A percentile compares a stretch with the other conserved stretches of the same genome.
Evolutionary conservation across 2,888 invertebrate species (phyloP).

Genomic region (Ennomos erosarius): DNA sequence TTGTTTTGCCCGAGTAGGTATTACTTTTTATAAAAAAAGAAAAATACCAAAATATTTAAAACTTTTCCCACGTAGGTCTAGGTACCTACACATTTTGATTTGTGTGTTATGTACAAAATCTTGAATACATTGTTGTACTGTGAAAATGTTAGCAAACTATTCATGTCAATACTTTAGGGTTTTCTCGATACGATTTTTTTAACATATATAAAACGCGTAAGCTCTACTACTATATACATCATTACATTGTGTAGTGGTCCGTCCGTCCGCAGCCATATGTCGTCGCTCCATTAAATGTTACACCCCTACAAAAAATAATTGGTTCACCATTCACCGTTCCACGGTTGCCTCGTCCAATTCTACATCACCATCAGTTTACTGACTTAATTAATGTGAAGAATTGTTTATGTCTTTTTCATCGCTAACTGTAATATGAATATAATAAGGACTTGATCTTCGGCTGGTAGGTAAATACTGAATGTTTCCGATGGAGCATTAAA

Average conservation of each 20-base stretch:
- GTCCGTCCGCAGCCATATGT: slow-evolving; percentile 65
- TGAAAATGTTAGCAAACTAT: no score
- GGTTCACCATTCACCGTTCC: slow-evolving; percentile 70
- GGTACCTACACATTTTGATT: no score
- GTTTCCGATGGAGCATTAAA: no score
- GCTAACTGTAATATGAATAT: slow-evolving; percentile 6
- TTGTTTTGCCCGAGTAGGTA: not conserved
- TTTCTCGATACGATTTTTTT: no score
- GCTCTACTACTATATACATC: slow-evolving; percentile 9
- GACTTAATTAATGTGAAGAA: slow-evolving; percentile 46
- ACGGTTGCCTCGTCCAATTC: slow-evolving; percentile 64
- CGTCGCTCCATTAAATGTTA: slow-evolving; percentile 71
- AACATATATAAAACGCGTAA: not conserved
- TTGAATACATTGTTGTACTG: no score
- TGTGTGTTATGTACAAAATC: no score
- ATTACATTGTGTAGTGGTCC: slow-evolving; percentile 6
- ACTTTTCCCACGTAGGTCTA: no score
- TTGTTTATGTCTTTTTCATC: slow-evolving; percentile 31
- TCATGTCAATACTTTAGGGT: no score
- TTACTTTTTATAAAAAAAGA: no score
- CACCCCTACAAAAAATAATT: slow-evolving; percentile 81
- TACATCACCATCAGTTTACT: slow-evolving; percentile 53
- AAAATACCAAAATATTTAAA: no score
- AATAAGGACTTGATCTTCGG: not conserved
- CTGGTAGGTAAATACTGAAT: no score